These are phyloP conservation scores for Heterochromis multidens DNA, from an alignment of 2,113 vertebrate genomes.

Conservation along the genomic window DNA sequence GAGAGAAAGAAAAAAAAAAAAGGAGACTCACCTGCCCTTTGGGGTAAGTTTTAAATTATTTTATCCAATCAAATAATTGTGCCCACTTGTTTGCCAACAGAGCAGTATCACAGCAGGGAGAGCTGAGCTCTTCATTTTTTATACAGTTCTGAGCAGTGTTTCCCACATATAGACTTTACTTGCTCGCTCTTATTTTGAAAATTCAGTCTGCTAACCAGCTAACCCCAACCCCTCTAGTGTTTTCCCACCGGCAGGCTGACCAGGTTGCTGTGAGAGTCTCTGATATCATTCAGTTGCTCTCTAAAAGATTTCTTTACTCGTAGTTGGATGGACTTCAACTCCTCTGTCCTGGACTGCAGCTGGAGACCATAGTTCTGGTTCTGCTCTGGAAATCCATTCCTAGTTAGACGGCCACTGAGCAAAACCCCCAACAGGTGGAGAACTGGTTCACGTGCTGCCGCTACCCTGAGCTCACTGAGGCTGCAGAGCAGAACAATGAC, in stretches of 20 bases:
- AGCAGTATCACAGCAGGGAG: too few species aligned
- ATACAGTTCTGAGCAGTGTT: neutral
- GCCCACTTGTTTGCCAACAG: neutral
- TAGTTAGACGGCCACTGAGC: neutral
- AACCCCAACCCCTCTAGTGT: neutral
- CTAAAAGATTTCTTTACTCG: fast-evolving
- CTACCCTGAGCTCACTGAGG: too few species aligned
- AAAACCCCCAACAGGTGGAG: neutral
- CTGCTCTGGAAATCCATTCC: fast-evolving
- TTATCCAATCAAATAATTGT: neutral
- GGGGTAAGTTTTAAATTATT: neutral
- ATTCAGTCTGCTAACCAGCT: neutral
- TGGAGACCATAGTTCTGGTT: neutral
- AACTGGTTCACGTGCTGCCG: neutral
- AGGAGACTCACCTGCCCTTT: neutral
- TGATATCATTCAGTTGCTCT: neutral
- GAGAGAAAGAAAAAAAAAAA: neutral
- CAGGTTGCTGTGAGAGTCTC: neutral
- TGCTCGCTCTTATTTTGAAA: neutral
- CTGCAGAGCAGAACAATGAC: neutral
- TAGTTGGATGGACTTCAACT: neutral
- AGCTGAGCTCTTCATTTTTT: too few species aligned
- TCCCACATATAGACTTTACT: neutral
- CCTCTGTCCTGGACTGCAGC: neutral
- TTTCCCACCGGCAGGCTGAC: neutral